Conservation (phyloP, 2,888 invertebrate species). For the Nezara viridula region DNA sequence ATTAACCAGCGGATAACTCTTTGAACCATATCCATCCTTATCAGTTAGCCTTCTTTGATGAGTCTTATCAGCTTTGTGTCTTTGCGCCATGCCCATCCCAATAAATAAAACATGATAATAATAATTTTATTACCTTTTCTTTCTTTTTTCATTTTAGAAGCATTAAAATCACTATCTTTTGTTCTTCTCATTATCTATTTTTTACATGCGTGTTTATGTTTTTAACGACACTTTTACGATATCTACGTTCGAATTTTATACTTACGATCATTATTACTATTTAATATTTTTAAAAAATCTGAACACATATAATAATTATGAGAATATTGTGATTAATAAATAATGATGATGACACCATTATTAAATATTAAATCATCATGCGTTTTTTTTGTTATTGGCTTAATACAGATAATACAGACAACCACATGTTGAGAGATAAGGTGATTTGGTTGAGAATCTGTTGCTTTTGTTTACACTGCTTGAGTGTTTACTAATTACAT, state of each 20-base stretch:
- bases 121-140: not conserved
- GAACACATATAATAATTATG: no score
- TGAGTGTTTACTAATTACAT: not conserved
- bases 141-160: not conserved
- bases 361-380: no score
- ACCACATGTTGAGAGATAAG: not conserved
- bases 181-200: no score
- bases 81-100: not conserved
- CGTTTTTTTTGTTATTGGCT: not conserved
- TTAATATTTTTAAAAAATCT: no score
- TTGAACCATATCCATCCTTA: conserved; percentile 19
- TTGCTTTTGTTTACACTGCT: not conserved
- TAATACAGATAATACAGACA: not conserved
- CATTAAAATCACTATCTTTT: no score
- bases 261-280: no score
- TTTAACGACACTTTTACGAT: no score
- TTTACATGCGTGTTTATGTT: no score
- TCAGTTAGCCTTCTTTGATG: not conserved
- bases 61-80: not conserved
- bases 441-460: not conserved
- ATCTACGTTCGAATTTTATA: no score
- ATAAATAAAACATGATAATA: not conserved
- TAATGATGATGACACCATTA: no score
- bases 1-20: not conserved
- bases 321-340: no score